Base-by-base conservation (phyloP, 2,113 vertebrate species). In the Cebidichthys violaceus region DNA sequence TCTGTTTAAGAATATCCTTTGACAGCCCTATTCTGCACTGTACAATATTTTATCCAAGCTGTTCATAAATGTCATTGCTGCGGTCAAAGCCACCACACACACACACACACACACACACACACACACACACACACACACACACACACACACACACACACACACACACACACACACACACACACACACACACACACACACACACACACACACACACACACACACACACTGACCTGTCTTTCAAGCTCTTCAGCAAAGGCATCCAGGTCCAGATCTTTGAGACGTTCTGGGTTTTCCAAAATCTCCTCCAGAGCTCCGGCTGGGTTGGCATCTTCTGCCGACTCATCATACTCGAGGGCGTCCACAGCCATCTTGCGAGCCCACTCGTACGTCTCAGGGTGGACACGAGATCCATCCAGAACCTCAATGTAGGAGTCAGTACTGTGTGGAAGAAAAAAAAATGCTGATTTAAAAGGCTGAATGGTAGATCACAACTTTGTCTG, bases 321-420 rank as follows among this genome's bases (percentile, higher is more conserved):
- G 91, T 99, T 99, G 31, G 98, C 98, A n/a, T 99, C 98, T 75
- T 99, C 98, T 2, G 98, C 98, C 0, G 98, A 99, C 76, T 99
- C 98, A 17, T 99, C 98, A 0, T 99, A 99, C 86, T 99, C 98
- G 0, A 99, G 92, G 24, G 98, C 98, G 74, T 99, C 98, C 45
- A 99, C 98, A 0, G 98, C 98, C 98, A 99, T 99, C 86, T 99
- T 99, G 62, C 98, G 96, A 27, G 98, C 98, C 98, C 98, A 99
- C 77, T 99, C 98, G 0, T 99, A 99, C 0, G 98, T 99, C 94
- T 99, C 98, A 11, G 98, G 98, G 84, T 99, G 98, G 55, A 99
- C 98, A 13, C 98, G 96, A 35, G 98, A 99, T 27, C 98, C 98
- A 69, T 99, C 98, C 65, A 99, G 93, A 70, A 99, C 98, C 93